A percentile compares a stretch with the other conserved stretches of the same genome.
phyloP scores from a whole-genome alignment of 1,140 invertebrate genomes.

The Pseudomyrmex dendroicus region DNA sequence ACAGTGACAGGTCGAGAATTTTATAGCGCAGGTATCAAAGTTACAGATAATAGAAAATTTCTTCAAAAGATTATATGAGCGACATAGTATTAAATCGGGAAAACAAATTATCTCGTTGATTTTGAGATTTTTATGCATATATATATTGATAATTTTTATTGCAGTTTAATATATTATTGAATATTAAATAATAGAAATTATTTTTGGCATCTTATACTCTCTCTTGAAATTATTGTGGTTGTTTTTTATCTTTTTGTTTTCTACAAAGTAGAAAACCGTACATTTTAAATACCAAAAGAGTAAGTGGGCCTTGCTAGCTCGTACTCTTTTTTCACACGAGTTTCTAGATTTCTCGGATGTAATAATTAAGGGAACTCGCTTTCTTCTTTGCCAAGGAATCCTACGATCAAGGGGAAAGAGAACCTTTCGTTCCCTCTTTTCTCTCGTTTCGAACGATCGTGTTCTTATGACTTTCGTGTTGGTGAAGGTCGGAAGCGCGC shows the following conservation, averaged over 20 bases:
- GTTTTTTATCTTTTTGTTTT: neutral
- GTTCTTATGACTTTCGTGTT: slow-evolving; percentile 3
- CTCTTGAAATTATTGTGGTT: neutral
- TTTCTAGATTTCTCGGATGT: slow-evolving; percentile 9
- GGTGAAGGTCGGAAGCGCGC: neutral
- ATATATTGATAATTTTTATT: neutral
- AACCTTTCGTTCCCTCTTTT: slow-evolving; percentile 39
- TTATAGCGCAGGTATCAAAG: slow-evolving; percentile 52
- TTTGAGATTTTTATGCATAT: neutral
- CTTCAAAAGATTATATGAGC: too few species aligned
- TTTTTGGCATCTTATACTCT: neutral
- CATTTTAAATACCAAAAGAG: neutral
- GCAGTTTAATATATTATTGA: neutral
- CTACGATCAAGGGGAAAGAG: slow-evolving; percentile 5
- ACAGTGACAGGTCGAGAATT: slow-evolving; percentile 51
- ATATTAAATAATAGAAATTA: neutral
- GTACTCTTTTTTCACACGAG: neutral
- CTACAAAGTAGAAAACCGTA: neutral
- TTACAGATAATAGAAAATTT: slow-evolving; percentile 43
- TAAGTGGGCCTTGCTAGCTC: neutral
- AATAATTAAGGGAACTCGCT: slow-evolving; percentile 43
- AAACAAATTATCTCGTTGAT: neutral
- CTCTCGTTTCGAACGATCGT: neutral
- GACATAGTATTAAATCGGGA: too few species aligned
- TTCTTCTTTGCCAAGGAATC: slow-evolving; percentile 11